Base-by-base conservation (phyloP, 2,888 invertebrate genomes). In the Epiblema foenella region DNA sequence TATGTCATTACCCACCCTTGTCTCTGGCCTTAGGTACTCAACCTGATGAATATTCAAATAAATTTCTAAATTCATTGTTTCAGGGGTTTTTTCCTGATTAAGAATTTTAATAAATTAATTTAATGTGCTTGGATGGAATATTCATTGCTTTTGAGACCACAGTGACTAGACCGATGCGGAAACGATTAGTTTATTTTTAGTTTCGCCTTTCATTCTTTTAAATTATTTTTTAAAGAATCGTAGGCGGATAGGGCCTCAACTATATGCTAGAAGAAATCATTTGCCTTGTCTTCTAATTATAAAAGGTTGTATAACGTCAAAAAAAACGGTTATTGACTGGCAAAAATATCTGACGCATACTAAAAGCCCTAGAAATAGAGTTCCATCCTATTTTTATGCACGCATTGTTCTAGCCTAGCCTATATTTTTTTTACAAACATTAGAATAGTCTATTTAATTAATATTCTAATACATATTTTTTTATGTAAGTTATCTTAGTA, bases 41-140 rank as follows among this genome's bases (percentile, higher is more conserved):
- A 29, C 15, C 63, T 63, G 33, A 63, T 51, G 63, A 63, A 63
- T 63, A 64, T 64, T 52, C 63, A 39, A 64, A 64, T 64, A 18
- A 29, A 20, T 52, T 52, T 52, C 63, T 18, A 52, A 64, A 54
- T 52, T 64, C 63, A 68, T 68, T 42, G 59, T 52, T 68, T 52
- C 39, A 51, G 52, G 17, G 51, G 58, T 18, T 67, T 58, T n/a
- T 57, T 67, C 58, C 24, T 49, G 51, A 51, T 68, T 39, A 68
- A 7, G 17, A 39, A 52, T 58, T 59, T 59, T 59, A 52, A 68
- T 68, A 29, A 24, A n/a, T 52, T 68, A 68, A 59, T 59, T 39
- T 52, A 52, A 29, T 68, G 39, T 59, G 49, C 51, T 52, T 68
- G 24, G 29, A 29, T 24, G 51, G 52, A 68, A 52, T 59, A 68